Evolutionary conservation across 2,113 vertebrate species (phyloP).

Genomic region (Oryzias woworae): DNA sequence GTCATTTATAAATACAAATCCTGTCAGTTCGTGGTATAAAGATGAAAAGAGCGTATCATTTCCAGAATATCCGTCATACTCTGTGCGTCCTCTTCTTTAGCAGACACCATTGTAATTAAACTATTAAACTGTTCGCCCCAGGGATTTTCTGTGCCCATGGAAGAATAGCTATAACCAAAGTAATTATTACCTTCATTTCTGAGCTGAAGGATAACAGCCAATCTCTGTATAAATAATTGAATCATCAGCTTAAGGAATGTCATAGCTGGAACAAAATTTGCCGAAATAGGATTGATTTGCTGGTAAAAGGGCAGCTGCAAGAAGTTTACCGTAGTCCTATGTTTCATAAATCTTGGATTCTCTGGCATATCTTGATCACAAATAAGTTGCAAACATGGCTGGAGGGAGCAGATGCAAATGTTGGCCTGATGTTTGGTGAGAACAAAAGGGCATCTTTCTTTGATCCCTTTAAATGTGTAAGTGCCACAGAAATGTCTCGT

Average conservation of each 20-base stretch:
- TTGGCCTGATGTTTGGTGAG: slow-evolving; percentile 48
- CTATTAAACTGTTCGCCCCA: slow-evolving; percentile 61
- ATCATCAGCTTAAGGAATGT: slow-evolving; percentile 33
- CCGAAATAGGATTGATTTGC: slow-evolving; percentile 26
- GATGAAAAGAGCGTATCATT: slow-evolving; percentile 44
- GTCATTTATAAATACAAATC: slow-evolving; percentile 54
- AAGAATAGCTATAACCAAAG: slow-evolving; percentile 47
- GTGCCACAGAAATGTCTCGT: slow-evolving; percentile 50
- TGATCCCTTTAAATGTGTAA: slow-evolving; percentile 56
- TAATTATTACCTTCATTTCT: slow-evolving; percentile 65
- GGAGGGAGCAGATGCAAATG: slow-evolving; percentile 34
- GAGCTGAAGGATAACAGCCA: slow-evolving; percentile 44
- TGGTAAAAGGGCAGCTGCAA: slow-evolving; percentile 46
- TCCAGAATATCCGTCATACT: slow-evolving; percentile 59
- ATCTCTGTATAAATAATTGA: slow-evolving; percentile 55
- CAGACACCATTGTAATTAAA: slow-evolving; percentile 69
- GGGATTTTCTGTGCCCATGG: slow-evolving; percentile 61
- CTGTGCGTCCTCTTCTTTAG: slow-evolving; percentile 40
- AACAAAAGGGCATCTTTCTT: slow-evolving; percentile 52
- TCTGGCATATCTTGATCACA: slow-evolving; percentile 40
- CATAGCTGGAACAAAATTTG: slow-evolving; percentile 3
- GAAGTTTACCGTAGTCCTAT: slow-evolving; percentile 6
- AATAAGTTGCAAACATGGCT: slow-evolving; percentile 46
- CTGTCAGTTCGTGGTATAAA: slow-evolving; percentile 30
- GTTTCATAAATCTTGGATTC: slow-evolving; percentile 41